Evolutionary conservation across 2,113 vertebrate species (phyloP).

Genomic region (Chaetodon auriga): DNA sequence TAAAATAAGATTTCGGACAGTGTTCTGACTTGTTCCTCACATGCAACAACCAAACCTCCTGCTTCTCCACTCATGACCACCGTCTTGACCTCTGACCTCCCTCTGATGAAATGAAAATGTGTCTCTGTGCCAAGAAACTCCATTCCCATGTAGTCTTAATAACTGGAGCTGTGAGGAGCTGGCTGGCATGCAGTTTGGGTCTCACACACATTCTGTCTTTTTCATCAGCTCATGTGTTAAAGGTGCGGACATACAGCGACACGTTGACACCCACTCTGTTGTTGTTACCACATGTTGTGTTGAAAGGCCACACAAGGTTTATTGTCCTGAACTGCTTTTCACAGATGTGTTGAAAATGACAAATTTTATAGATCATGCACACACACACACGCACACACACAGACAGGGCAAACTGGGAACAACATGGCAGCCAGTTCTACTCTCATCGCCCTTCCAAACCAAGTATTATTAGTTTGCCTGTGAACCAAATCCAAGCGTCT

Average conservation of each 20-base stretch:
- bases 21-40: not conserved
- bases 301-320: conserved; percentile 66
- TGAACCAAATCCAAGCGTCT: conserved; percentile 28
- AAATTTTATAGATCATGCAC: conserved; percentile 25
- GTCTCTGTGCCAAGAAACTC: not conserved
- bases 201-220: conserved; percentile 31
- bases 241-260: conserved; percentile 46
- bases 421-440: conserved; percentile 28
- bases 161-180: not conserved
- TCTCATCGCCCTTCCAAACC: conserved; percentile 31
- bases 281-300: conserved; percentile 59
- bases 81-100: conserved; percentile 42
- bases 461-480: conserved; percentile 32
- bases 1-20: not conserved
- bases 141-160: conserved; percentile 27
- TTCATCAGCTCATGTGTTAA: conserved; percentile 60
- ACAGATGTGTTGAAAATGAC: conserved; percentile 40
- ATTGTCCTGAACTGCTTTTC: conserved; percentile 54
- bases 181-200: not conserved
- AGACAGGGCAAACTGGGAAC: conserved; percentile 14
- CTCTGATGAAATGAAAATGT: conserved; percentile 4
- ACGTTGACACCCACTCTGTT: conserved; percentile 49
- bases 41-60: no score
- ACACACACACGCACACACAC: not conserved
- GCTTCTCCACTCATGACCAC: not conserved